Evolutionary conservation across 2,113 vertebrate species (phyloP).

Genomic region (Colaptes auratus): DNA sequence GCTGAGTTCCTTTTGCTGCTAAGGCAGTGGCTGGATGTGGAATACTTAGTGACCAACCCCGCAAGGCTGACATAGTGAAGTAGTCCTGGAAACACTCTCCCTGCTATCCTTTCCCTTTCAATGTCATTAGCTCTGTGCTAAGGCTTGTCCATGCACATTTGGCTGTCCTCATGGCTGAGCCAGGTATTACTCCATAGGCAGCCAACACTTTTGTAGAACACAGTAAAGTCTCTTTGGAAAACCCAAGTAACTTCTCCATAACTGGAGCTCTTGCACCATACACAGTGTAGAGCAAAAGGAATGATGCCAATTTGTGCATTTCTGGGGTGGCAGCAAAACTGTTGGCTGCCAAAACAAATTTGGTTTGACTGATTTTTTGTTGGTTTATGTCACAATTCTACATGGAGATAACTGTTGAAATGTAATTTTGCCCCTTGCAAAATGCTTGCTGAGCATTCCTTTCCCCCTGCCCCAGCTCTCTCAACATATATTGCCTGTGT

Average conservation of each 20-base stretch:
- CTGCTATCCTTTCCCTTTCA: neutral
- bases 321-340: neutral
- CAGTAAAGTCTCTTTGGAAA: neutral
- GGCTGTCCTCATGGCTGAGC: neutral
- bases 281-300: neutral
- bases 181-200: neutral
- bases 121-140: neutral
- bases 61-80: neutral
- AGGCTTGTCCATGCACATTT: fast-evolving
- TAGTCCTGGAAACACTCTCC: neutral
- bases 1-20: neutral
- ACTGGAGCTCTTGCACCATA: neutral
- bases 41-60: neutral
- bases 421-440: neutral
- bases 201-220: neutral
- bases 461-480: neutral
- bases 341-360: neutral
- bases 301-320: neutral
- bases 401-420: neutral
- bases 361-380: neutral
- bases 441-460: neutral
- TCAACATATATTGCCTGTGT: fast-evolving
- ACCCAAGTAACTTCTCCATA: fast-evolving
- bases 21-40: neutral
- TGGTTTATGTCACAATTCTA: neutral